Percentiles rank a stretch among this genome's conserved stretches.
phyloP scores from a whole-genome alignment of 2,113 vertebrate species.

The Pelusios castaneus region DNA sequence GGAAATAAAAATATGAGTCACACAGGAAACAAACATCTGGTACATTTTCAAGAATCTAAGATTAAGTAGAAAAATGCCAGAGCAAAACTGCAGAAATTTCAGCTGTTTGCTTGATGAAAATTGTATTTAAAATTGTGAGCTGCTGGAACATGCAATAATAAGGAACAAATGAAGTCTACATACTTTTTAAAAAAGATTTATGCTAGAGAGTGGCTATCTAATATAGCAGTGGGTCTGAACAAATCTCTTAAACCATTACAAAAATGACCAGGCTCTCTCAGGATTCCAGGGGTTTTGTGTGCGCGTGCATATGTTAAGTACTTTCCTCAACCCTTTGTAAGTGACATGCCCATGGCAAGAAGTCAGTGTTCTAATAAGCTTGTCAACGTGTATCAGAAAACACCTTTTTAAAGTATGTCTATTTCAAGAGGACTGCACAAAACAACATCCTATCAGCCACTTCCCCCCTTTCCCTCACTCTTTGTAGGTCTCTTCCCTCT shows the following conservation, averaged over 20 bases:
- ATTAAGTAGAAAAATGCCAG: neutral
- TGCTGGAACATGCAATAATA: neutral
- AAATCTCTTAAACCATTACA: neutral
- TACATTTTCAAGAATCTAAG: neutral
- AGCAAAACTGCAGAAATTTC: neutral
- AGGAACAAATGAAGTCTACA: conserved; percentile 8
- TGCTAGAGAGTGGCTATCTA: neutral
- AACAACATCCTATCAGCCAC: neutral
- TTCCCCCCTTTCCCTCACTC: neutral
- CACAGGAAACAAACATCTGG: neutral
- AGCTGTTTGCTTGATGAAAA: conserved; percentile 27
- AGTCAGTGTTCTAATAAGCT: neutral
- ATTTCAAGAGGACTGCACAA: neutral
- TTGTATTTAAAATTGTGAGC: conserved; percentile 14
- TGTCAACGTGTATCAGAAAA: neutral
- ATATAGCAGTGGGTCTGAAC: conserved; percentile 17
- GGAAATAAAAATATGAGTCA: neutral
- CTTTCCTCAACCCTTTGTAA: neutral
- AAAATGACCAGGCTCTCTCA: neutral
- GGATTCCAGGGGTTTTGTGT: neutral
- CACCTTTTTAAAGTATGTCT: neutral
- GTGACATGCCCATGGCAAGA: neutral
- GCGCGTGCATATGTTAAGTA: neutral
- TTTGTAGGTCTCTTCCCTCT: conserved; percentile 9
- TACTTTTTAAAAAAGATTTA: neutral